Evolutionary conservation across 2,797 vertebrate genomes (phyloP), one percentile per base, ranked within the genome.

Genomic region (Falco concolor): DNA sequence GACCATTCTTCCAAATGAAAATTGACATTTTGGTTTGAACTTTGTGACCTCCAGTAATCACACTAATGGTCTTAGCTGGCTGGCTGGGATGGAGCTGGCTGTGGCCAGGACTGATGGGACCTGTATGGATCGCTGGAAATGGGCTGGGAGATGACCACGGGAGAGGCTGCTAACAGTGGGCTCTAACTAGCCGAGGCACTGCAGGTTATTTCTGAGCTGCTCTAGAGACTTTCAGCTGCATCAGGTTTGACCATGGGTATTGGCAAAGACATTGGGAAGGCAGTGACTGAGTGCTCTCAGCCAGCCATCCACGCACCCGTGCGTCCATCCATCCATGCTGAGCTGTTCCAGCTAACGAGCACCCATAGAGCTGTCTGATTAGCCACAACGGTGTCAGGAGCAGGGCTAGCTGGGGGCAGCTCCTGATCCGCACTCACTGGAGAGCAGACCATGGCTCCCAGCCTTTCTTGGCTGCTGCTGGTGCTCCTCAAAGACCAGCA

Each of bases 21-120:
- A 97, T 96, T 94, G 96, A 96, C 87, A 89, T 95, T 95, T 98
- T 94, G 79, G 95, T 92, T 93, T 97, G 97, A 97, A 96, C 97
- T 97, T 96, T 36, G 20, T 75, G 93, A 97, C 96, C 97, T 95
- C 90, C 79, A 89, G 96, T 95, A 97, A 96, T 97, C 95, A 97
- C 82, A 96, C 95, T 97, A 97, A 98, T 96, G 94, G 97, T 92
- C 95, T 87, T 45, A 76, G 90, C 65, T 78, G 91, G 85, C 83
- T 95, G 95, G 59, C 85, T 89, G 92, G 89, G 79, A 85, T 82
- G 76, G 89, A 91, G 84, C 56, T 79, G 92, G 86, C 74, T 50
- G 74, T 63, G 82, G 89, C 84, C 94, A 95, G 93, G 95, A 93
- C 69, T 95, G 94, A 90, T 92, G 93, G 95, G 84, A 92, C 89